Evolutionary conservation across 1,140 invertebrate genomes (phyloP).

Genomic region (Neodiprion pinetum): DNA sequence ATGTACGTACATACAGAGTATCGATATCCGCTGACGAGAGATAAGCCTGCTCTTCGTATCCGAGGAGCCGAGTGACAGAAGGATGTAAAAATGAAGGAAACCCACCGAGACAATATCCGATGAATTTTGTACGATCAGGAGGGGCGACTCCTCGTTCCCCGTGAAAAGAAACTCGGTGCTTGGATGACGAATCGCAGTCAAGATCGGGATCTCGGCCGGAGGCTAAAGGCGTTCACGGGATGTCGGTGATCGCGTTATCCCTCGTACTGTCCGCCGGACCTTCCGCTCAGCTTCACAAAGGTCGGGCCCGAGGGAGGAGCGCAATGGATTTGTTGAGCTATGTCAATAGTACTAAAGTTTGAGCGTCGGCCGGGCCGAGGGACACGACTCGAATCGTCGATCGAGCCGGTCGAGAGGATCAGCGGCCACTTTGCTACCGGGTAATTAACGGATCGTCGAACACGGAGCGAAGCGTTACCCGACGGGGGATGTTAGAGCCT

Average conservation of each 20-base stretch:
- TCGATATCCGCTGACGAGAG: too few relatives aligned
- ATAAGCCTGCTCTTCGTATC: too few relatives aligned
- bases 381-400: neutral
- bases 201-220: too few relatives aligned
- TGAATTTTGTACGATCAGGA: too few relatives aligned
- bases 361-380: neutral
- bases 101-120: too few relatives aligned
- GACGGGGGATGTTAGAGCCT: neutral
- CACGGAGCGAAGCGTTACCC: neutral
- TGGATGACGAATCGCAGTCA: too few relatives aligned
- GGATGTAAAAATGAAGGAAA: too few relatives aligned
- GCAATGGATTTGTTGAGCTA: constrained; percentile 2
- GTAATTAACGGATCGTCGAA: constrained; percentile 5
- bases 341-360: neutral
- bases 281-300: neutral
- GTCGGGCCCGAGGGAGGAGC: neutral
- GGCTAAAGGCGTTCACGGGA: neutral
- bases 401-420: neutral
- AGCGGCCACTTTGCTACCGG: neutral
- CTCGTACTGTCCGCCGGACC: neutral
- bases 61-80: too few relatives aligned
- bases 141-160: too few relatives aligned
- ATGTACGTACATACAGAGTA: too few relatives aligned
- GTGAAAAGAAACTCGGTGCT: too few relatives aligned
- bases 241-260: neutral